Evolutionary conservation across 2,113 vertebrate genomes (phyloP), one percentile per base, ranked within the genome.

Genomic region (Amphilophus citrinellus): DNA sequence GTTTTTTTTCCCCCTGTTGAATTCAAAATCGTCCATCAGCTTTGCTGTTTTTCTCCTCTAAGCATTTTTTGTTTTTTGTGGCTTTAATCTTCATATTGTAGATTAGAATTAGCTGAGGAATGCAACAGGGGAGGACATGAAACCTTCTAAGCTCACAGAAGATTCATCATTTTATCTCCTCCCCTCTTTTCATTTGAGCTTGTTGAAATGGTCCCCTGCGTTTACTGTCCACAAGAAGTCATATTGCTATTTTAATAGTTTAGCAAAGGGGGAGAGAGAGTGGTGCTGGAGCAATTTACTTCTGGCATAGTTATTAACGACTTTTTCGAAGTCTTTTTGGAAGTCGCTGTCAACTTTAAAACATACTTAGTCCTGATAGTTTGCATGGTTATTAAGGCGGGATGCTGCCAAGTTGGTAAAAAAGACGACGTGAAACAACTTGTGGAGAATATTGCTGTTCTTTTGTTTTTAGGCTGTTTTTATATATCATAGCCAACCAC

Each of bases 231-330:
- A 60, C 85, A 78, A 63, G 56, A 86, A 89, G 66, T 83, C 82
- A 80, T 68, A 87, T 77, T 61, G 61, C 77, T 84, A 89, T 89
- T 91, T 87, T 27, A 86, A 82, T 77, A 86, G 86, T 71, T 73
- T 35, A 79, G 42, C 9, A 10, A 39, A 13, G 56, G 13, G 50
- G 2, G 27, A 37, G 20, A 50, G 60, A 24, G 65, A 27, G 76
- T 10, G 11, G 53, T 90, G 83, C 79, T 63, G 14, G 73, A 86
- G 79, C 88, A 90, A 93, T 94, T 93, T 90, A 80, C 80, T 90
- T 58, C 75, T 88, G 80, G 77, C 85, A 59, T 84, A 85, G 63
- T 87, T 86, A 85, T 91, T 92, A 93, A 93, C 88, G 84, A 87
- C 84, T 87, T 94, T 90, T 88, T 89, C 71, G 87, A 92, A 90